Evolutionary conservation across 1,140 invertebrate species (phyloP).

Genomic region (Cephus cinctus): DNA sequence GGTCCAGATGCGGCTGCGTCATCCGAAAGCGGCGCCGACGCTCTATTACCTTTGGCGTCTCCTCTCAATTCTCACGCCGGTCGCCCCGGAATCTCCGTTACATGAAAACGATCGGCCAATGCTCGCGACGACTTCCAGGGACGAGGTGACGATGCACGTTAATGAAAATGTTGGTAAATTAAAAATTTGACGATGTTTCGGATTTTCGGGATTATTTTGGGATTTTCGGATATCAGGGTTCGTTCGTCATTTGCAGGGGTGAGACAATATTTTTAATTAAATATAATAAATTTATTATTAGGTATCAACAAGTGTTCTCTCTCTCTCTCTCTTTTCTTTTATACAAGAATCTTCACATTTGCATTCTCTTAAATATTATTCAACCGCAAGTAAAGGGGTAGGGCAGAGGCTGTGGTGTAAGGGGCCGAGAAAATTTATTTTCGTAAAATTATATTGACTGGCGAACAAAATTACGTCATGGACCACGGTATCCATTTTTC

Average conservation of each 20-base stretch:
- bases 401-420: too few relatives aligned
- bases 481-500: too few relatives aligned
- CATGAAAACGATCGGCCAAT: background rate
- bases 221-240: too few relatives aligned
- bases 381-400: slow-evolving; percentile 36
- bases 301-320: slow-evolving; percentile 50
- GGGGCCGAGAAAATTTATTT: too few relatives aligned
- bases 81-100: slow-evolving; percentile 19
- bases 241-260: too few relatives aligned
- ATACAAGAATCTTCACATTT: slow-evolving; percentile 30
- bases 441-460: too few relatives aligned
- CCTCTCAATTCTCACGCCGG: slow-evolving; percentile 9
- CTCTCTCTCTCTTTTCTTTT: too few relatives aligned
- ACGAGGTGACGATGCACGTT: too few relatives aligned
- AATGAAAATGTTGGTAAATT: too few relatives aligned
- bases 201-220: too few relatives aligned
- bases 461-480: too few relatives aligned
- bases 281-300: slow-evolving; percentile 50
- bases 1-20: slow-evolving; percentile 35
- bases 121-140: slow-evolving; percentile 7
- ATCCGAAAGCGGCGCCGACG: slow-evolving; percentile 26
- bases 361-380: slow-evolving; percentile 42
- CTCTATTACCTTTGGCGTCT: slow-evolving; percentile 20
- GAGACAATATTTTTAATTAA: slow-evolving; percentile 34
- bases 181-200: too few relatives aligned